These are phyloP conservation scores for Scrobipalpa costella DNA, from an alignment of 2,888 invertebrate species.

Conservation along the genomic window DNA sequence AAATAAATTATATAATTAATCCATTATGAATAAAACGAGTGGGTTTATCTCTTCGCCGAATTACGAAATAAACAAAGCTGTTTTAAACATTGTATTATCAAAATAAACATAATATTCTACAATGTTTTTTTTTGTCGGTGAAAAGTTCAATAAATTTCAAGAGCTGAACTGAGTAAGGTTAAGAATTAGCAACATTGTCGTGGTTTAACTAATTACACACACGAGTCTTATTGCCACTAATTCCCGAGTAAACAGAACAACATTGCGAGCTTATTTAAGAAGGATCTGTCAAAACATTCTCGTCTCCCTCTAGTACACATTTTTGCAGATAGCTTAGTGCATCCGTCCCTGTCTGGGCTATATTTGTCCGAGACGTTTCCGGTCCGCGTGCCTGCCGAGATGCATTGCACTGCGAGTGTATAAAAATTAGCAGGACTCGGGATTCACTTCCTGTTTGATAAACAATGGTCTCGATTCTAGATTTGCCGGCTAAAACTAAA, in stretches of 20 bases:
- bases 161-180: not conserved
- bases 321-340: constrained; percentile 43
- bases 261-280: constrained; percentile 34
- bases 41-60: not conserved
- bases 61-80: constrained; percentile 2
- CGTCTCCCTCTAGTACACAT: constrained; percentile 45
- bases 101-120: too few species aligned
- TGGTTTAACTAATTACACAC: constrained; percentile 25
- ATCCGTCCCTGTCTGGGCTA: constrained; percentile 63
- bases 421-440: constrained; percentile 53
- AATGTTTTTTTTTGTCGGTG: too few species aligned
- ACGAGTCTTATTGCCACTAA: constrained; percentile 52
- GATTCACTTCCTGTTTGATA: constrained; percentile 2
- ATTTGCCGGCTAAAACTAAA: too few species aligned
- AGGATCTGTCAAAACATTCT: constrained; percentile 41
- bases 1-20: too few species aligned
- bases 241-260: constrained; percentile 47
- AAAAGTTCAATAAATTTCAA: not conserved
- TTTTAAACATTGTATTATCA: too few species aligned
- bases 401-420: constrained; percentile 53
- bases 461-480: too few species aligned
- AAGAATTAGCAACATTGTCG: not conserved
- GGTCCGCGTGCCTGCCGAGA: constrained; percentile 56
- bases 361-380: constrained; percentile 75
- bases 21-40: not conserved